These are phyloP conservation scores for Pocillopora grandis DNA, from an alignment of 92 coral and sea anemone species.

Conservation along the genomic window DNA sequence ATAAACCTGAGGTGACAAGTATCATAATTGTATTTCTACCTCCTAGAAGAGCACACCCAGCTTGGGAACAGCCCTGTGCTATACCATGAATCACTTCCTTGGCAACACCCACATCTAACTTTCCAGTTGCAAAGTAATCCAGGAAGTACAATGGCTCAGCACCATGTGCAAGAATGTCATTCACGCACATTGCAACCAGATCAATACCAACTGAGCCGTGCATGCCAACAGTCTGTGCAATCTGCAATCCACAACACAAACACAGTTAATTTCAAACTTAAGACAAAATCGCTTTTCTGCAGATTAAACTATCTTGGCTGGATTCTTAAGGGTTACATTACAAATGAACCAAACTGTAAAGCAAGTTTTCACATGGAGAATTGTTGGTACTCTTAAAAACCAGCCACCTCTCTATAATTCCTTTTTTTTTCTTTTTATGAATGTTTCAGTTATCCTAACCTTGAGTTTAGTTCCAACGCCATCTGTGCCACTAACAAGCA, in stretches of 20 bases:
- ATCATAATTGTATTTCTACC: slow-evolving; percentile 46
- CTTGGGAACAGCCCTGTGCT: slow-evolving; percentile 78
- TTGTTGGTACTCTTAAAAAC: not conserved
- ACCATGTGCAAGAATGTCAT: slow-evolving; percentile 96
- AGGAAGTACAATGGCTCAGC: slow-evolving; percentile 95
- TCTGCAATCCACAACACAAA: slow-evolving; percentile 34
- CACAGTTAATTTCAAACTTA: not conserved
- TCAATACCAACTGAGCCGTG: slow-evolving; percentile 90
- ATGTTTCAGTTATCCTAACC: slow-evolving; percentile 32
- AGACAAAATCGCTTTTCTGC: not conserved
- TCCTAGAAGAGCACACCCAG: slow-evolving; percentile 97
- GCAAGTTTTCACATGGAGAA: too few species aligned
- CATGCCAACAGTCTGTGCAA: slow-evolving; percentile 76
- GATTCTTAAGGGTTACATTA: too few species aligned
- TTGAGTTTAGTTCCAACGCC: slow-evolving; percentile 97
- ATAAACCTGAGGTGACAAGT: not conserved
- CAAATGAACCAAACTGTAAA: too few species aligned
- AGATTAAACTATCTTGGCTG: not conserved
- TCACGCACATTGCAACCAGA: slow-evolving; percentile 97
- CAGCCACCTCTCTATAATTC: not conserved
- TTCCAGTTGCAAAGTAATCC: slow-evolving; percentile 91
- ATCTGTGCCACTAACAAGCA: slow-evolving; percentile 95
- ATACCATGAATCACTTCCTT: slow-evolving; percentile 83
- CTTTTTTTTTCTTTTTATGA: not conserved
- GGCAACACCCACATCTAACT: slow-evolving; percentile 80